phyloP scores from a whole-genome alignment of 2,888 invertebrate species.

The Lasioglossum calceatum region DNA sequence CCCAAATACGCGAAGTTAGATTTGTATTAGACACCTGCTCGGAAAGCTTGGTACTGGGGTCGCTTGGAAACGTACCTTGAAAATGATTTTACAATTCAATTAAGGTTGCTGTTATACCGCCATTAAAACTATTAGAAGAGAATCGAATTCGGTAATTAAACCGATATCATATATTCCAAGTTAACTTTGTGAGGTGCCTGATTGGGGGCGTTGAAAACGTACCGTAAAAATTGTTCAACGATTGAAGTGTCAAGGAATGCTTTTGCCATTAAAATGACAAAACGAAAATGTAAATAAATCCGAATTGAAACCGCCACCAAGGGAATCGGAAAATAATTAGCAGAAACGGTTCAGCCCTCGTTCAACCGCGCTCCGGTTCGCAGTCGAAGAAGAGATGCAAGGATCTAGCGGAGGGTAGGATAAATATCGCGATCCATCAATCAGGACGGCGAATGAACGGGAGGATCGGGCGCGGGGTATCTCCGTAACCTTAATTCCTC shows the following conservation, averaged over 20 bases:
- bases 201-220: too few relatives aligned
- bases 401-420: neutral
- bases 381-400: neutral
- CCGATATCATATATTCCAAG: neutral
- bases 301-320: neutral
- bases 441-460: neutral
- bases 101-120: neutral
- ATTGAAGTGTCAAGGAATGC: neutral
- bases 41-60: neutral
- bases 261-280: neutral
- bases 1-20: neutral
- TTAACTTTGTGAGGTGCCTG: too few relatives aligned
- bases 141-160: neutral
- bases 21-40: neutral
- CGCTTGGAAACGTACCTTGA: neutral
- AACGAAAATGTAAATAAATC: neutral
- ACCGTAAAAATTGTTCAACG: too few relatives aligned
- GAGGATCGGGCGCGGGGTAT: neutral
- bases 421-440: neutral
- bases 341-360: neutral
- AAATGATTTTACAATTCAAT: neutral
- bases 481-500: conserved; percentile 43
- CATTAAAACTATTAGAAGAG: neutral
- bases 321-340: neutral
- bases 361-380: neutral